These are phyloP conservation scores for Heterodera carotae DNA, from an alignment of 1,140 invertebrate species.

Conservation along the genomic window DNA sequence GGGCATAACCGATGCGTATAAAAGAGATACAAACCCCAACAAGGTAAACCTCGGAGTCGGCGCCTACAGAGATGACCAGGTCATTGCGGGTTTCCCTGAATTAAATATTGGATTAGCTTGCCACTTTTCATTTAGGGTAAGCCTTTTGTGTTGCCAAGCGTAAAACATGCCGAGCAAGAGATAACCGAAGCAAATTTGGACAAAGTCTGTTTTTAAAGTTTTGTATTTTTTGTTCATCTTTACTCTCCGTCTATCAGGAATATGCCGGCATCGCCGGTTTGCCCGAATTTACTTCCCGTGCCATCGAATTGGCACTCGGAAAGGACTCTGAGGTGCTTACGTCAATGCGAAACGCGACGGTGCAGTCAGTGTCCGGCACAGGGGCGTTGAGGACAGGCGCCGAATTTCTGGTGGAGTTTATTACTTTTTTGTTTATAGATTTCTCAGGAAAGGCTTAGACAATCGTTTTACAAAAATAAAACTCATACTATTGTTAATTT, in stretches of 20 bases:
- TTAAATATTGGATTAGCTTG: too few species aligned
- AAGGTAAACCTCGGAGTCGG: constrained; percentile 98
- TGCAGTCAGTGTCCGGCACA: constrained; percentile 92
- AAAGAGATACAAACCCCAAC: constrained; percentile 83
- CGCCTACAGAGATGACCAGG: constrained; percentile 94
- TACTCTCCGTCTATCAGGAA: constrained; percentile 69
- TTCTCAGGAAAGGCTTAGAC: too few species aligned
- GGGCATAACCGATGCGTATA: constrained; percentile 94
- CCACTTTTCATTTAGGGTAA: constrained; percentile 48
- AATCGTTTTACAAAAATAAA: too few species aligned
- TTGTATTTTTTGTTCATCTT: not conserved
- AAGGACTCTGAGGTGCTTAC: constrained; percentile 76
- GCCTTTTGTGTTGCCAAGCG: constrained; percentile 55
- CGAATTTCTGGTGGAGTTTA: constrained; percentile 77
- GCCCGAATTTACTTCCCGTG: constrained; percentile 66
- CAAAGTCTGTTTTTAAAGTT: constrained; percentile 72
- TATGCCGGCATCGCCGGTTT: constrained; percentile 87
- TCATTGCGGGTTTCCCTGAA: constrained; percentile 72
- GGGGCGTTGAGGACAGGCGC: constrained; percentile 90
- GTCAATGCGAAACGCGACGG: constrained; percentile 77
- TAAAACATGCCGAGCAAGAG: constrained; percentile 77
- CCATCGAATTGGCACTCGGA: constrained; percentile 83
- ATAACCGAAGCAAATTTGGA: constrained; percentile 77
- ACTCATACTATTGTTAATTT: too few species aligned
- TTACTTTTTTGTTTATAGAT: too few species aligned